Base-by-base conservation (phyloP, 2,888 invertebrate species). In the Oxytorus armatus region DNA sequence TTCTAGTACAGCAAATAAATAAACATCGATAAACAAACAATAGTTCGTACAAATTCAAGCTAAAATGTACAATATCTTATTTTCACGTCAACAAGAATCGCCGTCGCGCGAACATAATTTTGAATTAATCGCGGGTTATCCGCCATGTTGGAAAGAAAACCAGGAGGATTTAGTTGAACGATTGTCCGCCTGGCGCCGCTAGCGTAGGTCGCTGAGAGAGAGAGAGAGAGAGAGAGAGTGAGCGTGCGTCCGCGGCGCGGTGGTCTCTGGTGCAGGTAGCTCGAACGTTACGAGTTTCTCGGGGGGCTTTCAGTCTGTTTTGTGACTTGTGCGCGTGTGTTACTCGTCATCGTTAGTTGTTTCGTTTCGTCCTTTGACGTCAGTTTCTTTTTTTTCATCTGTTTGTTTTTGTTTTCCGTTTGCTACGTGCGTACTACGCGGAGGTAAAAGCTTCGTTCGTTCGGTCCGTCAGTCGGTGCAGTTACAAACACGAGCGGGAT, bases 271-370 rank as follows among this genome's bases (percentile, higher is more conserved):
- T 53, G 73, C 63, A 80, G 57, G 57, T 61, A 72, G 44, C 66
- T 59, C 57, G 69, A 68, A 42, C 47, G 70, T 14, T 57, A 33
- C 69, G 55, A 16, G n/a, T n/a, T n/a, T n/a, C n/a, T n/a, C n/a
- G n/a, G n/a, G n/a, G 69, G 21, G 59, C 77, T 83, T 78, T 86
- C 86, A 88, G 88, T 88, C 87, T 88, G 87, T 88, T 88, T 88
- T 86, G 85, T 88, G 86, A 85, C 85, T 84, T 77, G 85, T 86
- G 85, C 86, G 86, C 73, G 85, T 83, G 88, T 85, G 82, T 83
- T 80, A 33, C 33, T 44, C 14, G 14, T 16, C 59, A 21, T 57
- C 55, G 18, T 83, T 86, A 82, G n/a, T 75, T 68, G 68, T 69
- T 81, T 76, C 49, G 66, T 75, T 76, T 80, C 59, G 76, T 82